Base-by-base conservation (phyloP, 2,113 vertebrate genomes). In the Nettapus auritus region DNA sequence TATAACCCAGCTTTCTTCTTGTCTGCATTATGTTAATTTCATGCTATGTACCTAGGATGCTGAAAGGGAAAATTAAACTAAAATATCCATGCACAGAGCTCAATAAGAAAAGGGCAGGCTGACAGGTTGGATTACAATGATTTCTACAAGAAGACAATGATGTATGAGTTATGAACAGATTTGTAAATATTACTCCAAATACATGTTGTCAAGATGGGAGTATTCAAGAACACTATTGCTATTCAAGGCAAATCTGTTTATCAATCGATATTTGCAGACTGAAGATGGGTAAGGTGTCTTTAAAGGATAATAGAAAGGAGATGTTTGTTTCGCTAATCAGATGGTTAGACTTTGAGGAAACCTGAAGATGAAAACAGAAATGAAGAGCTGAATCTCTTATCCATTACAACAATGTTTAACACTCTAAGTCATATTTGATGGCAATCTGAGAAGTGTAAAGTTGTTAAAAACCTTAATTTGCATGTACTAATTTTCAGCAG, bases 401-500 rank as follows among this genome's bases (percentile, higher is more conserved):
- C 13, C 44, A 13, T 48, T 74, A 11, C 50, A 66, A 82, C 91
- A 94, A 1, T 3, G 28, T 70, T 92, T 85, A 91, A 83, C 79
- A 90, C 63, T 78, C 26, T 66, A 69, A 90, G 73, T 86, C 50
- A 48, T 0, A 1, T 74, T 90, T 77, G 67, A 81, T 74, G 34
- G 8, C 25, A 80, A 80, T 74, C 79, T 38, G 16, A 69, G 70
- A 93, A 88, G 67, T 89, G 79, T 7, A 95, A 94, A 95, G 52
- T 36, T 88, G 66, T 76, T 76, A 87, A 85, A 87, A 69, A 8
- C 15, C 26, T 93, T 73, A 55, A 93, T 90, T 96, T 78, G 53
- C 63, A 93, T 8, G 50, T 76, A 76, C 33, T 80, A 40, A 55
- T 77, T 88, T 86, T 83, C 59, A 83, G 10, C 19, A 36, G 16